phyloP scores from a whole-genome alignment of 2,113 vertebrate genomes.

The Misgurnus mizolepis region DNA sequence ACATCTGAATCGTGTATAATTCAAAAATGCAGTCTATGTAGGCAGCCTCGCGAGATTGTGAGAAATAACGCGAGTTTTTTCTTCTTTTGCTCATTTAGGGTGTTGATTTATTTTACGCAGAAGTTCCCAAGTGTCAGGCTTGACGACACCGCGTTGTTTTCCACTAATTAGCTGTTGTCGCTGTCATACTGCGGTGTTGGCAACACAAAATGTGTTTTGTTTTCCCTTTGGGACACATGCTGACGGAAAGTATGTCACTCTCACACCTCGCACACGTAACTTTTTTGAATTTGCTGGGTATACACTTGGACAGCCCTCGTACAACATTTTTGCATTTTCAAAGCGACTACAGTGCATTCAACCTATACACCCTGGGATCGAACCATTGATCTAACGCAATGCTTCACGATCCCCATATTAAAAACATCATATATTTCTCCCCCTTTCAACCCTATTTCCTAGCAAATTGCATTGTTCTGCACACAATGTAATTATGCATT shows the following conservation, averaged over 20 bases:
- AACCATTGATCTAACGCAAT: no score
- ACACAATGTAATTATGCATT: no score
- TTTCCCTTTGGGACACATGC: slow-evolving; percentile 33
- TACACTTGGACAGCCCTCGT: slow-evolving; percentile 6
- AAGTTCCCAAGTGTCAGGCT: slow-evolving; percentile 15
- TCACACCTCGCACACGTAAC: neutral
- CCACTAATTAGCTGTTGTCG: slow-evolving; percentile 29
- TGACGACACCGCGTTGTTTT: slow-evolving; percentile 25
- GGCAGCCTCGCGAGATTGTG: neutral
- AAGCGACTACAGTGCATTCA: no score
- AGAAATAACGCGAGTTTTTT: neutral
- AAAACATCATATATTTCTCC: no score
- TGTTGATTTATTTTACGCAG: slow-evolving; percentile 4
- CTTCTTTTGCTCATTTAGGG: neutral
- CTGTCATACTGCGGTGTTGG: slow-evolving; percentile 37
- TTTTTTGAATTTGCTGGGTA: slow-evolving; percentile 7
- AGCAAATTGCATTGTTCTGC: neutral
- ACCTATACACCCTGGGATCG: no score
- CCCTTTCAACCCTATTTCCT: neutral
- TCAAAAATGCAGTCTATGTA: neutral
- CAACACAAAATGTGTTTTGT: slow-evolving; percentile 39
- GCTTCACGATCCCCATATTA: no score
- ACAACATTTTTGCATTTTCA: no score
- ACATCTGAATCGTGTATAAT: neutral
- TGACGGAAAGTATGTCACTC: slow-evolving; percentile 20